Conservation (phyloP, 2,797 vertebrate species). For the Echiichthys vipera region DNA sequence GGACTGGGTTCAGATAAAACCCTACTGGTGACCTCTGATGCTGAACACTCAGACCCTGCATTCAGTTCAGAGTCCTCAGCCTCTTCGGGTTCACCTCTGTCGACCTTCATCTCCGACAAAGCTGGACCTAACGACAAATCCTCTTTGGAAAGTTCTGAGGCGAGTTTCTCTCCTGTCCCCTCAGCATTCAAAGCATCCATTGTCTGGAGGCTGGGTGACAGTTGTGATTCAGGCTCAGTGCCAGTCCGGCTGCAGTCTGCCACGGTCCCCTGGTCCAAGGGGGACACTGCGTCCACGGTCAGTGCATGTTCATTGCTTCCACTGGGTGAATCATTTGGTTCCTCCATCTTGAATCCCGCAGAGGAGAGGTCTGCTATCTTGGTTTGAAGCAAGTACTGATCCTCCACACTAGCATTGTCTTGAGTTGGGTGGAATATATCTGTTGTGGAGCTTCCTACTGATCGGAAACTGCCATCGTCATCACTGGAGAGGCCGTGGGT, state of each 20-base stretch:
- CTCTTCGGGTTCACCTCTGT: constrained; percentile 21
- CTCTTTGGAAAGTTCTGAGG: constrained; percentile 43
- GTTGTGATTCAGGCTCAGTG: constrained; percentile 50
- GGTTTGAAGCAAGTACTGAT: constrained; percentile 11
- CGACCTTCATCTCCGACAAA: constrained; percentile 13
- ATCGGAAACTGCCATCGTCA: constrained; percentile 71
- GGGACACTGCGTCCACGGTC: background rate
- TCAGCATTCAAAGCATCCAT: constrained; percentile 49
- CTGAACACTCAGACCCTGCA: constrained; percentile 7
- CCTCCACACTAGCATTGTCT: constrained; percentile 31
- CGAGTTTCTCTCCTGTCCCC: constrained; percentile 25
- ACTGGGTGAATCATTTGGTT: constrained; percentile 5
- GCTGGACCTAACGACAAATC: constrained; percentile 16
- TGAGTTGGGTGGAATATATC: constrained; percentile 68
- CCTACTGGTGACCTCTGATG: constrained; percentile 30
- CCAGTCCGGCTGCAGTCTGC: constrained; percentile 29
- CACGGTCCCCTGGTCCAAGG: constrained; percentile 17
- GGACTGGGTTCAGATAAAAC: background rate
- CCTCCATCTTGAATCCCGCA: constrained; percentile 11
- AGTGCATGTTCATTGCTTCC: background rate
- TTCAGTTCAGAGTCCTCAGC: constrained; percentile 20
- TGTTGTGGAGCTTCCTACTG: constrained; percentile 69
- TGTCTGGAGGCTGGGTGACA: constrained; percentile 42
- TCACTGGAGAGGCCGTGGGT: constrained; percentile 60
- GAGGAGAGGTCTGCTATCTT: background rate